A percentile compares a stretch with the other conserved stretches of the same genome.
These are phyloP conservation scores for Agonum fuliginosum DNA, from an alignment of 2,888 invertebrate species.

Conservation along the genomic window DNA sequence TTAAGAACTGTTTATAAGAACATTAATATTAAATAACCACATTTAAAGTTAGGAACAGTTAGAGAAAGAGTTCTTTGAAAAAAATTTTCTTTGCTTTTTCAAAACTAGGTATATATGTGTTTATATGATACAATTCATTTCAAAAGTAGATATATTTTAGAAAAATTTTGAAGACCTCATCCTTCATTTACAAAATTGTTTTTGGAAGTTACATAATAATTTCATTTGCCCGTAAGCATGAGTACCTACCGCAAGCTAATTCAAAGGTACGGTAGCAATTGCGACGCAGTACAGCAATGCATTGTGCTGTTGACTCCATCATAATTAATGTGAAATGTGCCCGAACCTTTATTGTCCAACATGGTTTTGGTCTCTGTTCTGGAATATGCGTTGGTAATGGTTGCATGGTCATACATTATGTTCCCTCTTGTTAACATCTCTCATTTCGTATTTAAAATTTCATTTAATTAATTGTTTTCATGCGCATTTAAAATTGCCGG, in stretches of 20 bases:
- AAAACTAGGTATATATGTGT: too few species aligned
- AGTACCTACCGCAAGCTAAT: background rate
- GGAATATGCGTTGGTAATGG: slow-evolving; percentile 31
- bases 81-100: too few species aligned
- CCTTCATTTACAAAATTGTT: background rate
- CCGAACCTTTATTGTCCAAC: slow-evolving; percentile 7
- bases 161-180: too few species aligned
- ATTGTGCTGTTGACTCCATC: slow-evolving; percentile 27
- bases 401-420: slow-evolving; percentile 32
- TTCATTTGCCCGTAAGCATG: slow-evolving; percentile 24
- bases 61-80: too few species aligned
- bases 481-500: slow-evolving; percentile 19
- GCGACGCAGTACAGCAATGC: slow-evolving; percentile 25
- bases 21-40: too few species aligned
- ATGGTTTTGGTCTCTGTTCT: slow-evolving; percentile 33
- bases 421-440: slow-evolving; percentile 14
- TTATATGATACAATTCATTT: too few species aligned
- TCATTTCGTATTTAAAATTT: slow-evolving; percentile 3
- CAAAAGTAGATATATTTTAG: too few species aligned
- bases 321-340: slow-evolving; percentile 23
- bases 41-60: too few species aligned
- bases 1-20: too few species aligned
- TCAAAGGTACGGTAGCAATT: slow-evolving; percentile 3
- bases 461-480: slow-evolving; percentile 38
- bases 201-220: background rate